Conservation (phyloP, 2,113 vertebrate species). For the Lanius ludovicianus region DNA sequence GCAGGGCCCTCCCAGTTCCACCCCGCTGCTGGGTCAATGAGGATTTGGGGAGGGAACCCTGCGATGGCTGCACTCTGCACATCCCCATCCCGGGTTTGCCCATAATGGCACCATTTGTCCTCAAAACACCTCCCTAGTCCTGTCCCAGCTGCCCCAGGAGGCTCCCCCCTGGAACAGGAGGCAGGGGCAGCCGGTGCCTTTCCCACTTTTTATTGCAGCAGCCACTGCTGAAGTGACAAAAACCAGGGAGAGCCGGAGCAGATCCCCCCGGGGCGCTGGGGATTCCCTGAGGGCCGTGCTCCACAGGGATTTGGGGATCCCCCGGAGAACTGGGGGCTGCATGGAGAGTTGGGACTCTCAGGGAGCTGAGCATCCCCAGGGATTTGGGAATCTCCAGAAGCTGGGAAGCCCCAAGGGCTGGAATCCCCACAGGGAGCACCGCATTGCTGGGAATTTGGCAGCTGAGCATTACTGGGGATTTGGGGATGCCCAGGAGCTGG, state of each 20-base stretch:
- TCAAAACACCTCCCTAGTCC: not conserved
- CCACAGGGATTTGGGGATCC: not conserved
- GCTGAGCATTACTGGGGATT: not conserved
- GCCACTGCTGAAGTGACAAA: not conserved
- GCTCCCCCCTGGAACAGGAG: not conserved
- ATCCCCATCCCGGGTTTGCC: not conserved
- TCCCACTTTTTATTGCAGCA: slow-evolving; percentile 37
- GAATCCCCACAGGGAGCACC: not conserved
- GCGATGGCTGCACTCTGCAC: rapidly evolving
- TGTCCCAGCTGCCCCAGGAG: not conserved
- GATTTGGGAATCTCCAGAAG: not conserved
- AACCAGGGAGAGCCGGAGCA: not conserved
- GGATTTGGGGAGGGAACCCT: not conserved
- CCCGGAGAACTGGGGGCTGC: not conserved
- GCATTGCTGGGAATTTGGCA: not conserved
- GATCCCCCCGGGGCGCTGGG: not conserved
- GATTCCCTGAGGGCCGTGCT: not conserved
- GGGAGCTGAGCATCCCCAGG: not conserved
- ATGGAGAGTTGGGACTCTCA: not conserved
- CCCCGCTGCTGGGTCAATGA: rapidly evolving
- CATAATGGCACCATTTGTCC: not conserved
- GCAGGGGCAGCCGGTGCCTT: rapidly evolving
- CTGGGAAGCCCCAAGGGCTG: not conserved
- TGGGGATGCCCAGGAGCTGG: not conserved
- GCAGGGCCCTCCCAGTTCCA: too few relatives aligned